Evolutionary conservation across 2,797 vertebrate species (phyloP).

Genomic region (Chrysocyon brachyurus): DNA sequence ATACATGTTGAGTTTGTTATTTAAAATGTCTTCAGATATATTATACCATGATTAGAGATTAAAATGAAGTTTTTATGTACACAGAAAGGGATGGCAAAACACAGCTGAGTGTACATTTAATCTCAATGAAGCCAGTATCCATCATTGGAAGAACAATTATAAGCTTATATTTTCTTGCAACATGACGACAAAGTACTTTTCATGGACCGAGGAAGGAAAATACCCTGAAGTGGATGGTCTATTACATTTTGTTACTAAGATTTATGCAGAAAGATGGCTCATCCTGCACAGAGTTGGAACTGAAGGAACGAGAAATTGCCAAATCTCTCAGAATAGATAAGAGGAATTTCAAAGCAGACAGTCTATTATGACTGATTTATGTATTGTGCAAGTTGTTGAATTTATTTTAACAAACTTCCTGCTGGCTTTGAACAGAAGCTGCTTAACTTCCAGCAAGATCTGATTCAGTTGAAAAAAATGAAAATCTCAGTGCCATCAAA

Average conservation of each 20-base stretch:
- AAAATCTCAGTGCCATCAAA: neutral
- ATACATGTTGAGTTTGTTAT: neutral
- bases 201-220: neutral
- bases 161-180: constrained; percentile 26
- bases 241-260: constrained; percentile 6
- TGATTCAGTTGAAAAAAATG: neutral
- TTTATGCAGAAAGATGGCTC: neutral
- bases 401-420: constrained; percentile 9
- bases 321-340: constrained; percentile 1
- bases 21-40: neutral
- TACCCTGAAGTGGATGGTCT: neutral
- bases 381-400: neutral
- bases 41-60: neutral
- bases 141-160: neutral
- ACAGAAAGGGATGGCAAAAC: neutral
- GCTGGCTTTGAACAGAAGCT: neutral
- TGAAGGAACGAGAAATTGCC: constrained; percentile 7
- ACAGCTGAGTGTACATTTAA: neutral
- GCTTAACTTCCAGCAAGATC: neutral
- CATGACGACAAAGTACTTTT: neutral
- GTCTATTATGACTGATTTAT: neutral
- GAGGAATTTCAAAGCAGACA: constrained; percentile 21
- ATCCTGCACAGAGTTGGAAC: neutral
- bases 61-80: neutral
- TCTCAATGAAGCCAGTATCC: neutral